These are phyloP conservation scores for Xenentodon cancila DNA, from an alignment of 2,797 vertebrate genomes.

Conservation along the genomic window DNA sequence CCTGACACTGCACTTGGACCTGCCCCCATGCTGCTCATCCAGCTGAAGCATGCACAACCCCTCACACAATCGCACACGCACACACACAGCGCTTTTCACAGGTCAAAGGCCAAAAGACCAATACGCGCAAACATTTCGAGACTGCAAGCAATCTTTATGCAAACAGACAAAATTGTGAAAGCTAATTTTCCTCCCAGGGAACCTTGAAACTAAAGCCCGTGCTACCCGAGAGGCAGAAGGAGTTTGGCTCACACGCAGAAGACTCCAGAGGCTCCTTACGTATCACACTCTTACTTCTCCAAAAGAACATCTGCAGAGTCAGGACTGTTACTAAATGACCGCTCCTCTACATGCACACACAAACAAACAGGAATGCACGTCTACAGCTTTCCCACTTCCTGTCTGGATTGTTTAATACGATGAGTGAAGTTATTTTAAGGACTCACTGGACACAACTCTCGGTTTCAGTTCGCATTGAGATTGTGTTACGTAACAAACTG, in stretches of 20 bases:
- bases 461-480: slow-evolving; percentile 37
- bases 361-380: slow-evolving; percentile 29
- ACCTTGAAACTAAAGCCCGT: slow-evolving; percentile 41
- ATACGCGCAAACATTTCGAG: slow-evolving; percentile 17
- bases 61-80: slow-evolving; percentile 15
- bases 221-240: slow-evolving; percentile 43
- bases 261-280: slow-evolving; percentile 35
- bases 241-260: slow-evolving; percentile 34
- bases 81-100: slow-evolving; percentile 19
- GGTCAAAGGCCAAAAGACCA: slow-evolving; percentile 30
- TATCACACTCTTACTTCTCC: slow-evolving; percentile 28
- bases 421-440: slow-evolving; percentile 52
- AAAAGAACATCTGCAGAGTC: slow-evolving; percentile 55
- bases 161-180: slow-evolving; percentile 19
- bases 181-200: slow-evolving; percentile 24
- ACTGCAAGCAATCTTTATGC: slow-evolving; percentile 16
- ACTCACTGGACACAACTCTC: slow-evolving; percentile 39
- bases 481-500: slow-evolving; percentile 51
- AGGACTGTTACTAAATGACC: slow-evolving; percentile 28
- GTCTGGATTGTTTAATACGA: slow-evolving; percentile 28
- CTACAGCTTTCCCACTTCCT: slow-evolving; percentile 40
- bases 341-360: slow-evolving; percentile 6
- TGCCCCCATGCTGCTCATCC: slow-evolving; percentile 28
- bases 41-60: slow-evolving; percentile 21
- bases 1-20: slow-evolving; percentile 12